A percentile compares a stretch with the other conserved stretches of the same genome.
phyloP scores from a whole-genome alignment of 2,797 vertebrate species.

The Paratrypauchen microcephalus region DNA sequence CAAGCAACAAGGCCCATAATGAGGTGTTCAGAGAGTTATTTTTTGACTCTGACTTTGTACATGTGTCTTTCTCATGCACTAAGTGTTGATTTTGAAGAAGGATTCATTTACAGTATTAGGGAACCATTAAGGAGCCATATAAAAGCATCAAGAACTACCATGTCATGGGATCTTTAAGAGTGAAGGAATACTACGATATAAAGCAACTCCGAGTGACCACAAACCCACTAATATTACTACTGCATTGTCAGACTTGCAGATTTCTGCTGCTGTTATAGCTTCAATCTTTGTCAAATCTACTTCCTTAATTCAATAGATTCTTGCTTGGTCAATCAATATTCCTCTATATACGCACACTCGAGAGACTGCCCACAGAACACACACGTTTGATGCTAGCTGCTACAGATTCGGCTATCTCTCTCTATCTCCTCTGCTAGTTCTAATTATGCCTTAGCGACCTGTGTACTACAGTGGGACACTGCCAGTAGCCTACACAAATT shows the following conservation, averaged over 20 bases:
- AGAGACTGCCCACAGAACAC: slow-evolving; percentile 11
- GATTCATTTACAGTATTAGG: too few relatives aligned
- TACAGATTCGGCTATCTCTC: slow-evolving; percentile 20
- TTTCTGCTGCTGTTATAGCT: not conserved
- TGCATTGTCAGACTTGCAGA: not conserved
- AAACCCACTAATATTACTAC: too few relatives aligned
- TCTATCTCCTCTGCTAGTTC: slow-evolving; percentile 22
- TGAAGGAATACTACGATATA: too few relatives aligned
- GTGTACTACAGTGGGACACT: slow-evolving; percentile 31
- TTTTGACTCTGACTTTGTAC: too few relatives aligned
- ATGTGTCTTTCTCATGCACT: too few relatives aligned
- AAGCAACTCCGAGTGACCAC: too few relatives aligned
- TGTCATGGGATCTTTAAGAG: too few relatives aligned
- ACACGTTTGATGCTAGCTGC: slow-evolving; percentile 16
- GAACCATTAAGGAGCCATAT: too few relatives aligned
- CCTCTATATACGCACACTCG: slow-evolving; percentile 16
- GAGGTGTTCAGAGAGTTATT: too few relatives aligned
- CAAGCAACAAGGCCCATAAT: too few relatives aligned
- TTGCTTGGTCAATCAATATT: slow-evolving; percentile 28
- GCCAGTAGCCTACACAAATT: slow-evolving; percentile 40
- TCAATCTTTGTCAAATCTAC: not conserved
- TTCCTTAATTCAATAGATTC: not conserved
- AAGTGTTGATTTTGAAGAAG: too few relatives aligned
- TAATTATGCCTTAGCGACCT: slow-evolving; percentile 44
- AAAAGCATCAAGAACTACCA: too few relatives aligned